Base-by-base conservation (phyloP, 2,888 invertebrate genomes). In the Tachina lurida region DNA sequence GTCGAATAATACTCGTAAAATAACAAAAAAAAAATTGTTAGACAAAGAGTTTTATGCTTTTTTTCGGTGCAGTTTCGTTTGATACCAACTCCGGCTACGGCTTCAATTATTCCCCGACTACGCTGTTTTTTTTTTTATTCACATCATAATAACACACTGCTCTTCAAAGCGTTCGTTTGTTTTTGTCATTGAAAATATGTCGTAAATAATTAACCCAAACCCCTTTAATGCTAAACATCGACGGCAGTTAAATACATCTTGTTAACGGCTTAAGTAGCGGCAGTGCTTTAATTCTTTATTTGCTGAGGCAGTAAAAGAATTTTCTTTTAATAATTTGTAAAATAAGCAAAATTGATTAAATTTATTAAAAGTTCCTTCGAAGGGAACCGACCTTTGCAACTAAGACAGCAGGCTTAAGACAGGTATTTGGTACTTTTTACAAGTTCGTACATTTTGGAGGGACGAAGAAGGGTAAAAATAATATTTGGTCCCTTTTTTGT, bases 71-170 rank as follows among this genome's bases (percentile, higher is more conserved):
- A 31, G 10, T 62, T 81, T 70, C 19, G 54, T 75, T 75, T 82
- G 52, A 22, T 54, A 67, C 45, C 13, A 39, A 65, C 19, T 15
- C 52, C 19, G 39, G 12, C 47, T 39, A 78, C 10, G 45, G 54
- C 77, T 73, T 78, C 60, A 78, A 67, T 84, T 68, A 77, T 67
- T 74, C 67, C 60, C 83, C 74, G 60, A 73, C 83, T 62, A 74
- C 83, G 67, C 83, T 47, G 78, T 83, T 83, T 31, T 22, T 22
- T 2, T 73, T 73, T 78, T 31, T 31, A 31, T 31, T 31, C 31
- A 73, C 65, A 39, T 74, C 65, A 31, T 39, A 39, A 19, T 71
- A 65, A 58, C 45, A 45, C 45, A n/a, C 73, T 54, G 60, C 54
- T 54, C 60, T 47, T 60, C 67, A 77, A 71, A 58, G 39, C 19